Base-by-base conservation (phyloP, 2,113 vertebrate species). In the Emydocephalus ijimae region DNA sequence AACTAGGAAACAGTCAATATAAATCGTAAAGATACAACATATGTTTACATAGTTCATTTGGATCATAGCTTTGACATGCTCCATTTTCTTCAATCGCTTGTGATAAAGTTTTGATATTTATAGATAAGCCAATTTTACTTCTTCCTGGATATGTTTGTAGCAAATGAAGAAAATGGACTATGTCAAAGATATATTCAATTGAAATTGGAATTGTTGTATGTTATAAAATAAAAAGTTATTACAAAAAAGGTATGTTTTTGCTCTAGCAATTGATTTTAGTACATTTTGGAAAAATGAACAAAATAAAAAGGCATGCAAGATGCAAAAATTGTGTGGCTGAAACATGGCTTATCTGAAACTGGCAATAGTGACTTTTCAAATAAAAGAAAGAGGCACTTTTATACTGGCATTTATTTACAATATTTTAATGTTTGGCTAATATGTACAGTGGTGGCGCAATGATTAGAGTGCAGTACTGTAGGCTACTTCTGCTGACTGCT, bases 351-450 rank as follows among this genome's bases (percentile, higher is more conserved):
- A 90, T 54, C 29, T 93, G 39, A 39, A 89, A 0, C 0, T 55
- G 69, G 90, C 23, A 26, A 45, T 61, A 94, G 14, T 54, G 45
- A 81, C 57, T 5, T 48, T 54, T 56, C 54, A 18, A 26, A 56
- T 56, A 89, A 1, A 92, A 85, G 85, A 92, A 57, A 87, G 85
- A 8, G 39, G 61, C 88, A 29, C 89, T 61, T 93, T 88, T 91
- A 91, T 90, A 2, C 20, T 89, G 87, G 85, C 39, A 21, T 93
- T 94, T 55, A 94, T 56, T 69, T 0, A 45, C 89, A 92, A 74
- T 92, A 89, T 92, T 91, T 81, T 85, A 91, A 81, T 1, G 0
- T 74, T 93, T 74, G 1, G 39, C 93, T 95, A 88, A 93, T 92
- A 94, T 94, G 93, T 59, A 69, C 4, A 69, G 26, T 26, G 48